Percentiles rank a stretch among this genome's conserved stretches.
These are phyloP conservation scores for Gnathonemus echidnorhynchus DNA, from an alignment of 2,113 vertebrate species.

Conservation along the genomic window DNA sequence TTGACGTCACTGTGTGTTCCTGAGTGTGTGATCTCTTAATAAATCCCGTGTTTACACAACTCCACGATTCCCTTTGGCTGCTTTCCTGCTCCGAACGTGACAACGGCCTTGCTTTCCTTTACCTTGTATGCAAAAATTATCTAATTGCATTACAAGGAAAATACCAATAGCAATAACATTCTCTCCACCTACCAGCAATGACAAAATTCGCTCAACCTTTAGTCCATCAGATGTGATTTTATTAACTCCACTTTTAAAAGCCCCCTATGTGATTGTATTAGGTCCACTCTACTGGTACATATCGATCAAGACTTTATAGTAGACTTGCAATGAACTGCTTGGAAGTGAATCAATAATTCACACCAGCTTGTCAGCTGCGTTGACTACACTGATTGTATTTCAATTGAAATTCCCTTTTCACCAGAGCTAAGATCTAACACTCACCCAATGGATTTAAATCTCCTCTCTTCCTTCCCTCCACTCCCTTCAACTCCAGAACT, in stretches of 20 bases:
- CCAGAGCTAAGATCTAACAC: neutral
- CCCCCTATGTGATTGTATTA: neutral
- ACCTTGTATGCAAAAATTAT: neutral
- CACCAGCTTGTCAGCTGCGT: neutral
- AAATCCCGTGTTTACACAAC: too few relatives aligned
- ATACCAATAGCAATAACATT: neutral
- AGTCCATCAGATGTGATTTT: neutral
- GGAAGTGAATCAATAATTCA: neutral
- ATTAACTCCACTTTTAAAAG: neutral
- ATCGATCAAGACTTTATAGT: neutral
- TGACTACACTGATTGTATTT: neutral
- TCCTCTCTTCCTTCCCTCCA: neutral
- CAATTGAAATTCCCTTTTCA: neutral
- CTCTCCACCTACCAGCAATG: neutral
- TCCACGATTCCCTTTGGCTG: too few relatives aligned
- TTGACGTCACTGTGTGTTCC: too few relatives aligned
- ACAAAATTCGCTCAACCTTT: neutral
- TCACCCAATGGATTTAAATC: neutral
- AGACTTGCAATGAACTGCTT: neutral
- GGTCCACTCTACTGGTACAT: too few relatives aligned
- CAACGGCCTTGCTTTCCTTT: neutral
- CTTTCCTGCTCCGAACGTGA: too few relatives aligned
- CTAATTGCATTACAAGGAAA: neutral
- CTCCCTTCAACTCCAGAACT: neutral
- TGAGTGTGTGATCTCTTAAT: too few relatives aligned